Evolutionary conservation across 1,140 invertebrate species (phyloP), one percentile per base, ranked within the genome.

Genomic region (Galleria mellonella): DNA sequence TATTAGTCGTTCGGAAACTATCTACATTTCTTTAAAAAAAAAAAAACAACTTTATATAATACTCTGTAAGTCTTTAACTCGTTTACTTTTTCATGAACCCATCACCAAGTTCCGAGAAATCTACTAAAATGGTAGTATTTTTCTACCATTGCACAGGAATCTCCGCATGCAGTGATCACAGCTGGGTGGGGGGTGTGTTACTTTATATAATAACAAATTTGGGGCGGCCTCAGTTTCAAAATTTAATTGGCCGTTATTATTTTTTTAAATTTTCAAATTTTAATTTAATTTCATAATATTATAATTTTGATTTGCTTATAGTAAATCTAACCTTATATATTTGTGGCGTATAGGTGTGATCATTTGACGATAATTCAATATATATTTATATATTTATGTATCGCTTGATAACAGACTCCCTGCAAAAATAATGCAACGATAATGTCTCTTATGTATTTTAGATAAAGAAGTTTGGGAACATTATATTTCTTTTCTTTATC

Each of bases 241-340:
- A n/a, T 35, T 7, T 5, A n/a, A 9, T 10, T 3, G 14, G 35
- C 14, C 15, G 15, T 17, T n/a, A 35, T 17, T 17, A n/a, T n/a
- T 7, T 12, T 33, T 1, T 5, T 5, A 4, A n/a, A 32, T 14
- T 35, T 7, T 35, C 13, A 35, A 2, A 2, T 14, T 27, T 27
- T 27, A 10, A 9, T 27, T 5, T 11, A 27, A 28, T 39, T 39
- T 39, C 13, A 29, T n/a, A n/a, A n/a, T n/a, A 30, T 30, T 43
- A 40, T 40, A 40, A 29, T 28, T 47, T 41, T 40, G 38, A 51
- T 35, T 39, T 42, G 32, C 64, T 72, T 70, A 64, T 66, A 65
- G 51, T 57, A 46, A 62, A 54, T 73, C 70, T 75, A 78, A 75
- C 67, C 70, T 78, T 75, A 62, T 53, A 35, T 48, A 43, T 55